A percentile compares a stretch with the other conserved stretches of the same genome.
Conservation (phyloP, 2,797 vertebrate species). For the Chrysocyon brachyurus region DNA sequence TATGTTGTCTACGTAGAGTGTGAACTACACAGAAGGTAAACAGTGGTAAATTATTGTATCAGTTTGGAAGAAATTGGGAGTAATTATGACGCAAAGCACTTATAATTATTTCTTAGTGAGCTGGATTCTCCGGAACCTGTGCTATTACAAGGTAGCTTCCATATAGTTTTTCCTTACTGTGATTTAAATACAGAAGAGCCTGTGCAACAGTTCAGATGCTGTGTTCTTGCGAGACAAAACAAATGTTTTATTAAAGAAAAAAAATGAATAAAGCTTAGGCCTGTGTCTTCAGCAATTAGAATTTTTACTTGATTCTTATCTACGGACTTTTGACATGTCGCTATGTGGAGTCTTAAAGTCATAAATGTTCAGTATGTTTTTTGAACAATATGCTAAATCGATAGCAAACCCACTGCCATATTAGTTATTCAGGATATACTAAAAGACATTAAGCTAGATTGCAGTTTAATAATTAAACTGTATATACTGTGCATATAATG, state of each 20-base stretch:
- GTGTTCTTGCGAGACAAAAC: constrained; percentile 49
- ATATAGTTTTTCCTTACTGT: neutral
- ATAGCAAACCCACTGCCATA: constrained; percentile 86
- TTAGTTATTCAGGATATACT: constrained; percentile 84
- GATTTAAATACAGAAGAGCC: constrained; percentile 22
- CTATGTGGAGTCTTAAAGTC: constrained; percentile 75
- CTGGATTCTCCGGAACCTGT: constrained; percentile 11
- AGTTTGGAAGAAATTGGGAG: constrained; percentile 39
- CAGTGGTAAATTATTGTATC: neutral
- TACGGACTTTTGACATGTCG: constrained; percentile 33
- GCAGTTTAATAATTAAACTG: constrained; percentile 90
- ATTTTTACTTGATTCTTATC: constrained; percentile 64
- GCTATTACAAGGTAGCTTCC: neutral
- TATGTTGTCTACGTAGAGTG: neutral
- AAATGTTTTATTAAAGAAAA: neutral
- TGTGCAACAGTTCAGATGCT: constrained; percentile 18
- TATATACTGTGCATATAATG: constrained; percentile 93
- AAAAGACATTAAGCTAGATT: constrained; percentile 86
- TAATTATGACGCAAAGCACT: constrained; percentile 62
- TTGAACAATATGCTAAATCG: constrained; percentile 79
- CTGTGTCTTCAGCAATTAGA: constrained; percentile 59
- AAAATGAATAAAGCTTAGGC: constrained; percentile 51
- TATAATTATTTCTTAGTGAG: constrained; percentile 50
- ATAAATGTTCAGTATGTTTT: constrained; percentile 71
- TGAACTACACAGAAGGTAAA: constrained; percentile 52